Conservation (phyloP, 2,113 vertebrate genomes). For the Mesembrinibis cayennensis region DNA sequence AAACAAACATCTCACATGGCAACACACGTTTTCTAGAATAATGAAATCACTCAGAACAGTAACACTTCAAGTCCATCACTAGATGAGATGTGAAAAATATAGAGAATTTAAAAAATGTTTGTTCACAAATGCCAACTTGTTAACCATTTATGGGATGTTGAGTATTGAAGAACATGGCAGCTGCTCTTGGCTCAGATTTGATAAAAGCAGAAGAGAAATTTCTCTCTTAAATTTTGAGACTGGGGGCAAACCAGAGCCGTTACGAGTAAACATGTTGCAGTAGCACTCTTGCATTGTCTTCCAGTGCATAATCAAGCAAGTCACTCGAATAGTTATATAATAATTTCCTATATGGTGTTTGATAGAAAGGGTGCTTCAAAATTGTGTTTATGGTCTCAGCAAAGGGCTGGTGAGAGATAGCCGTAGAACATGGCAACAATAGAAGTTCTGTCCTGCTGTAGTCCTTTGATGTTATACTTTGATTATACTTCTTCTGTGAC, state of each 20-base stretch:
- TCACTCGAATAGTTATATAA: background rate
- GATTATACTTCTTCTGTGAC: no score
- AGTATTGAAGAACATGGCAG: background rate
- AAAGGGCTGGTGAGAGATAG: background rate
- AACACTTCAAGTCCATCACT: background rate
- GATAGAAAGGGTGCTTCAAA: background rate
- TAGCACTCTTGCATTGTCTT: background rate
- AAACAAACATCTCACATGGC: background rate
- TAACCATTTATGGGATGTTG: background rate
- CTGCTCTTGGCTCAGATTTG: background rate
- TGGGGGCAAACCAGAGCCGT: background rate
- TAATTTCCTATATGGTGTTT: background rate
- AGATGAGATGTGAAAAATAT: background rate
- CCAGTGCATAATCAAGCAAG: background rate
- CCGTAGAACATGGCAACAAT: background rate
- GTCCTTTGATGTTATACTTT: background rate
- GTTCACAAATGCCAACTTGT: background rate
- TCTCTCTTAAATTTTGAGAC: background rate
- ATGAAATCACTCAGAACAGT: background rate
- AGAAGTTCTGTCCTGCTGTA: background rate
- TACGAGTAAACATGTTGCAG: background rate
- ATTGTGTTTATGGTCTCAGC: background rate
- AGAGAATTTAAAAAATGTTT: background rate
- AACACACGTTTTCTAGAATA: background rate
- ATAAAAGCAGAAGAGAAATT: background rate